Conservation (phyloP, 2,888 invertebrate genomes). For the Tholera decimalis region DNA sequence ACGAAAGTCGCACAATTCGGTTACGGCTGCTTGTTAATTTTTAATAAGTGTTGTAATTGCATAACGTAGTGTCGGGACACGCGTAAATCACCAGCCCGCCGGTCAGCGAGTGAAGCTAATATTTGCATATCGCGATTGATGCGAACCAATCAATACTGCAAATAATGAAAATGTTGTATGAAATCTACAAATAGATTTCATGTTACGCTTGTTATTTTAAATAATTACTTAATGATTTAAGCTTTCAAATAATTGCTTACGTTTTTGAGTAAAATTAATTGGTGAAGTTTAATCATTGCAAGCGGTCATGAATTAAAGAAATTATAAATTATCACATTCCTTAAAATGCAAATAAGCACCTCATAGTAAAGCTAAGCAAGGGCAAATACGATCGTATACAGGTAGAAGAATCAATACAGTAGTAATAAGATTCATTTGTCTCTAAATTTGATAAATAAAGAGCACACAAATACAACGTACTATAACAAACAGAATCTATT, state of each 20-base stretch:
- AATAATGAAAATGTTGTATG: slow-evolving; percentile 88
- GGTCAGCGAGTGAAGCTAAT: slow-evolving; percentile 86
- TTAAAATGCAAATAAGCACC: neutral
- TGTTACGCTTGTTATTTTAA: slow-evolving; percentile 71
- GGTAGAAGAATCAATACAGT: neutral
- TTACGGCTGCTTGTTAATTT: slow-evolving; percentile 78
- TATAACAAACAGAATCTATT: slow-evolving; percentile 16
- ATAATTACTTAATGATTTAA: slow-evolving; percentile 64
- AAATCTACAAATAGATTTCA: slow-evolving; percentile 84
- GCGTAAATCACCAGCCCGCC: slow-evolving; percentile 83
- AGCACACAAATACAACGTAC: neutral
- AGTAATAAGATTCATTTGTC: neutral
- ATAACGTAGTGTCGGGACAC: slow-evolving; percentile 85
- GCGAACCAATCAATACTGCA: slow-evolving; percentile 90
- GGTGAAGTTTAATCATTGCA: slow-evolving; percentile 35
- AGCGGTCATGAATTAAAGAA: slow-evolving; percentile 16
- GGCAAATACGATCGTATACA: neutral
- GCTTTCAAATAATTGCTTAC: slow-evolving; percentile 38
- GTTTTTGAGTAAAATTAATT: slow-evolving; percentile 16
- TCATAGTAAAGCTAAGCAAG: neutral
- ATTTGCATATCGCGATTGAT: slow-evolving; percentile 91
- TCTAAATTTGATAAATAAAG: neutral
- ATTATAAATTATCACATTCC: neutral
- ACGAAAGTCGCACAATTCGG: slow-evolving; percentile 49
- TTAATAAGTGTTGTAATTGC: slow-evolving; percentile 90